phyloP scores from a whole-genome alignment of 2,797 vertebrate species.

The Hyperoplus lanceolatus region DNA sequence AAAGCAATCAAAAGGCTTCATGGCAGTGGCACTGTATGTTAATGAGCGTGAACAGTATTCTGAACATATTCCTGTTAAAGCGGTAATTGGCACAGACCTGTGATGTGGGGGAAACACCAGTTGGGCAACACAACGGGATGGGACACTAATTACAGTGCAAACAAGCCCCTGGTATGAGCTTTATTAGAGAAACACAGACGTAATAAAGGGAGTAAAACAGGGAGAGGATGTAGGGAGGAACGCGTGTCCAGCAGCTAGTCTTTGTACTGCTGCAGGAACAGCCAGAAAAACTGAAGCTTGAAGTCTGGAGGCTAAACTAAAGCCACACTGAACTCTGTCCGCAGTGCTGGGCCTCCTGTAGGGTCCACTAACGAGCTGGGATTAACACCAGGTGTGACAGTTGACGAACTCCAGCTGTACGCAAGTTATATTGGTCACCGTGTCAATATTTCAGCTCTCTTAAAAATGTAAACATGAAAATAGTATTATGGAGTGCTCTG shows the following conservation, averaged over 20 bases:
- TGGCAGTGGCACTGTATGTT: neutral
- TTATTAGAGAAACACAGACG: slow-evolving; percentile 33
- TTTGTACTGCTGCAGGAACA: slow-evolving; percentile 12
- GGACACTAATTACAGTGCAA: slow-evolving; percentile 27
- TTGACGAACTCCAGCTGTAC: slow-evolving; percentile 28
- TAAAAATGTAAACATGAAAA: no score
- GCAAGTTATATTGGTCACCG: neutral
- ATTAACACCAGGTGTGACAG: slow-evolving; percentile 43
- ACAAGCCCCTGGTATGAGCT: slow-evolving; percentile 18
- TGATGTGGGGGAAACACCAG: slow-evolving; percentile 29
- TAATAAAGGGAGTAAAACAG: neutral
- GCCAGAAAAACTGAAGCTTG: slow-evolving; percentile 16
- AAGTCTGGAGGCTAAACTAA: slow-evolving; percentile 24
- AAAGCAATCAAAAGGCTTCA: slow-evolving; percentile 12
- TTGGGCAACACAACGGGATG: slow-evolving; percentile 29
- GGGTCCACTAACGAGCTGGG: slow-evolving; percentile 33
- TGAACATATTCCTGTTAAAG: slow-evolving; percentile 12
- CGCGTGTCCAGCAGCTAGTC: neutral
- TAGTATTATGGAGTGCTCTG: no score
- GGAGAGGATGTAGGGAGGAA: neutral
- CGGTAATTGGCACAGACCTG: slow-evolving; percentile 34
- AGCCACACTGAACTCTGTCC: slow-evolving; percentile 40
- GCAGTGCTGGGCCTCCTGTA: slow-evolving; percentile 18
- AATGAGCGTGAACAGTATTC: slow-evolving; percentile 3
- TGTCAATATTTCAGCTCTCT: no score